Conservation (phyloP, 2,113 vertebrate genomes). For the Cricetomys ansorgei region DNA sequence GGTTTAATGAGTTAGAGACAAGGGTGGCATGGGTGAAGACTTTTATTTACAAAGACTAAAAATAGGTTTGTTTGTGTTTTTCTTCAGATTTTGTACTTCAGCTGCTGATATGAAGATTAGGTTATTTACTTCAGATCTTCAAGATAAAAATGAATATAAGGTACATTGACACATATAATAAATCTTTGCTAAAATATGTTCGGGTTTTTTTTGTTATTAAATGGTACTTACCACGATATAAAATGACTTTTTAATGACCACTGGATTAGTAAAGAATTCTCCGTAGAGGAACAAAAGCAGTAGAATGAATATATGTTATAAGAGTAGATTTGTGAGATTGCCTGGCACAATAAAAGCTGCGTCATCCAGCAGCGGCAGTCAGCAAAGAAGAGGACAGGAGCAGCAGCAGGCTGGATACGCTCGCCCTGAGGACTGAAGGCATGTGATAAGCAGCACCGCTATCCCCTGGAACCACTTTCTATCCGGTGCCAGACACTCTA, state of each 20-base stretch:
- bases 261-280: neutral
- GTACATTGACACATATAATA: conserved; percentile 84
- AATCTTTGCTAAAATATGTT: conserved; percentile 7
- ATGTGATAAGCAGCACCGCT: neutral
- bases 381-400: neutral
- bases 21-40: accelerated
- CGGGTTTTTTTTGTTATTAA: conserved; percentile 50
- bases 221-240: conserved; percentile 7
- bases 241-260: neutral
- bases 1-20: neutral
- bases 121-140: conserved; percentile 95
- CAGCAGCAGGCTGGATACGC: neutral
- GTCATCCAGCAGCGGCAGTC: too few relatives aligned
- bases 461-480: neutral
- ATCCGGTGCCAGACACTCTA: neutral
- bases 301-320: neutral
- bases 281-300: neutral
- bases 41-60: conserved; percentile 34
- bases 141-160: conserved; percentile 94
- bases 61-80: neutral
- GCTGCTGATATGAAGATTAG: conserved; percentile 94
- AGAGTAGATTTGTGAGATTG: neutral
- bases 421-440: neutral
- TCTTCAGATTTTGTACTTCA: conserved; percentile 95
- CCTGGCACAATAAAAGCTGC: neutral